Percentiles rank a stretch among this genome's conserved stretches.
Evolutionary conservation across 2,797 vertebrate species (phyloP).

Genomic region (Loriculus beryllinus): DNA sequence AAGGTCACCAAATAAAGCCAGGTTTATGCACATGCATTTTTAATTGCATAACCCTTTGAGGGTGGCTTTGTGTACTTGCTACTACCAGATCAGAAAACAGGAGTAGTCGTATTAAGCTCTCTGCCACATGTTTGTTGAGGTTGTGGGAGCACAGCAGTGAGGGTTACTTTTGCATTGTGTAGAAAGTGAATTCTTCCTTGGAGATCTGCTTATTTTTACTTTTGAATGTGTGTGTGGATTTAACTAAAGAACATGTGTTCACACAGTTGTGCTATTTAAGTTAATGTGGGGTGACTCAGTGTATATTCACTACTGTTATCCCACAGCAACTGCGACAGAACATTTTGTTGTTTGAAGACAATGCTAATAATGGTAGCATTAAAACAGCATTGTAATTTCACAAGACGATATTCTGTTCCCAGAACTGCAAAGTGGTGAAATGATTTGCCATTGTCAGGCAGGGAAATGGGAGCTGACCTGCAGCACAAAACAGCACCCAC

Average conservation of each 20-base stretch:
- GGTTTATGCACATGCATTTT: not conserved
- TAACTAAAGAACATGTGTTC: not conserved
- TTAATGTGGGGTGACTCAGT: conserved; percentile 12
- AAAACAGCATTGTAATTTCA: not conserved
- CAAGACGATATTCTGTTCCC: not conserved
- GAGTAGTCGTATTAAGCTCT: not conserved
- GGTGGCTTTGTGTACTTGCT: not conserved
- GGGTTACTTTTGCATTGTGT: not conserved
- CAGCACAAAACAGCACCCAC: not conserved
- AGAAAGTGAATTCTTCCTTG: not conserved
- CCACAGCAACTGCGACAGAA: not conserved
- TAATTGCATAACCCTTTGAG: not conserved
- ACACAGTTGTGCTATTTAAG: conserved; percentile 7
- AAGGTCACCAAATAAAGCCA: not conserved
- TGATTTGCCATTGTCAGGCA: not conserved
- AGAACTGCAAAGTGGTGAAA: not conserved
- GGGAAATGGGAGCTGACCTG: not conserved
- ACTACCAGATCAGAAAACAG: not conserved
- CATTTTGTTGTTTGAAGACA: conserved; percentile 29
- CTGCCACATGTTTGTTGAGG: not conserved
- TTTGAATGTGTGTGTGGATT: not conserved
- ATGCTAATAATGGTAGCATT: not conserved
- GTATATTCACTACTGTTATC: not conserved
- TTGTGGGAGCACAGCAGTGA: not conserved
- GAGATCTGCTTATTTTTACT: not conserved